Base-by-base conservation (phyloP, 2,888 invertebrate genomes). In the Archips crataeganus region DNA sequence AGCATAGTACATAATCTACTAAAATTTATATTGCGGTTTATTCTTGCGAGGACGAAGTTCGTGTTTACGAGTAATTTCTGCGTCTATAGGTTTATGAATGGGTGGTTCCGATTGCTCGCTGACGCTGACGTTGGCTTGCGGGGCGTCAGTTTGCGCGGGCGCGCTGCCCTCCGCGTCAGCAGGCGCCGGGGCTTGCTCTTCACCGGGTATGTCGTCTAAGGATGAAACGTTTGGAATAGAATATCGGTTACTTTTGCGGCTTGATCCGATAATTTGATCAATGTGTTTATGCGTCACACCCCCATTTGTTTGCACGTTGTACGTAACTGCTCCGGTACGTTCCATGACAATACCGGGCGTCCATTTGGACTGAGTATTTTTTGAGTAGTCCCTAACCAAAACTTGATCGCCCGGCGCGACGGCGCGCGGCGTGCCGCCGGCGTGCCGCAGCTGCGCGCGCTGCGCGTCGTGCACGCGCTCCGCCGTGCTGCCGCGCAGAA, bases 301-400 rank as follows among this genome's bases (percentile, higher is more conserved):
- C 1, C n/a, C 36, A 13, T 45, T 36, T 1, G 65, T 39, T 8
- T 36, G 36, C n/a, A 65, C 65, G 3, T 65, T 51, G 8, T 65
- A 65, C 0, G 65, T 65, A 6, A 65, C 65, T 5, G 51, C 39
- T n/a, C 65, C 65, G 0, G 65, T 65, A n/a, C 65, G 65, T 15
- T 65, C 65, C 2, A 51, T 54, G 3, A 65, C 51, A 2, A 39
- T 15, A 5, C 69, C 69, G 2, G 51, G 62, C 11, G 6, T 39
- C 69, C 69, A 70, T 13, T 49, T 70, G 2, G 15, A 11, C 1
- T n/a, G 9, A 15, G 62, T 9, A 32, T 32, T 47, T 34, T 63
- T 63, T 3, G 63, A 63, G 13, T 32, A 70, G 32, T 70, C 54
- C 11, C 70, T 23, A 0, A 45, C 15, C 34, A 70, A 15, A 4